Evolutionary conservation across 1,140 invertebrate species (phyloP).

Genomic region (Plectrocnemia conspersa): DNA sequence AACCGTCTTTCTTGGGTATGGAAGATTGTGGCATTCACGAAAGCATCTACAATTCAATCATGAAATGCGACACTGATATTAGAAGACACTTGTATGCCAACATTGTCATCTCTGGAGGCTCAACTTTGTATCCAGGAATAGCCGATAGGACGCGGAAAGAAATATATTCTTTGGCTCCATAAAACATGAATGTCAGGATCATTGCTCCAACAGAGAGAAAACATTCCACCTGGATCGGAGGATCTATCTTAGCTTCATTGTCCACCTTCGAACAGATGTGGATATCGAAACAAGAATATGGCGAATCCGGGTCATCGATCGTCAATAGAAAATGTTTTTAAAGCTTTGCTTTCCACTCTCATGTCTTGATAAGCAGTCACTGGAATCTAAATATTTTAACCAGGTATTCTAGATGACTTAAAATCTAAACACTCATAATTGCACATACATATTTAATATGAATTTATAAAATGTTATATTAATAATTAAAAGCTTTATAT

Average conservation of each 20-base stretch:
- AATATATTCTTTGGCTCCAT: conserved; percentile 80
- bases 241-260: neutral
- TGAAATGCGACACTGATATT: conserved; percentile 91
- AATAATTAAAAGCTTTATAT: too few species aligned
- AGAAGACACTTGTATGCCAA: conserved; percentile 91
- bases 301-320: conserved; percentile 21
- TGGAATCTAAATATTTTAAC: conserved; percentile 5
- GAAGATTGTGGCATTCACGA: conserved; percentile 78
- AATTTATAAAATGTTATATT: too few species aligned
- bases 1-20: conserved; percentile 85
- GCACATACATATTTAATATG: neutral
- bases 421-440: neutral
- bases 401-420: conserved; percentile 6
- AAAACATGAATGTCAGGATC: conserved; percentile 91
- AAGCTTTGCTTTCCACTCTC: too few species aligned
- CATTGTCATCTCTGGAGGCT: conserved; percentile 84
- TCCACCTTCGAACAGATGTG: conserved; percentile 3
- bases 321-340: conserved; percentile 29
- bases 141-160: conserved; percentile 82
- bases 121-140: conserved; percentile 90
- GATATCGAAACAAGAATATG: neutral
- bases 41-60: conserved; percentile 87
- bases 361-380: too few species aligned
- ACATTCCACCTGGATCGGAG: conserved; percentile 65
- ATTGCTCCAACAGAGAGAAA: conserved; percentile 82